Percentiles rank a stretch among this genome's conserved stretches.
Conservation (phyloP, 2,797 vertebrate species). For the Semotilus atromaculatus region DNA sequence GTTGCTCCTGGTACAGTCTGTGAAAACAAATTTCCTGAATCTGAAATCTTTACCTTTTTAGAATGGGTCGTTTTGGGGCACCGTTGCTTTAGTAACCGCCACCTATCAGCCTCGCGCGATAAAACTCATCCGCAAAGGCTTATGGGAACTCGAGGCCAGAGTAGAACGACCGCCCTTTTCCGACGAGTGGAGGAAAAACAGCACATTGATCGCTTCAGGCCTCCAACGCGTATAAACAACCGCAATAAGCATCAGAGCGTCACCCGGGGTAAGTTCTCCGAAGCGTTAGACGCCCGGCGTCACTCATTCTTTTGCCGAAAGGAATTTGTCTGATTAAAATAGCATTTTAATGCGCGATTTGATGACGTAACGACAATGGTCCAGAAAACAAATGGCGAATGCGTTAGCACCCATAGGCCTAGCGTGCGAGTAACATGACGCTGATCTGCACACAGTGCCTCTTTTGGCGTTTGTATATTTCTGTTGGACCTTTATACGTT, state of each 20-base stretch:
- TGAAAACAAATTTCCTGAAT: too few species aligned
- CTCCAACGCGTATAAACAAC: conserved; percentile 66
- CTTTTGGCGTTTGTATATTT: background rate
- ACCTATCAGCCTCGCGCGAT: conserved; percentile 63
- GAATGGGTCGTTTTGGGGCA: background rate
- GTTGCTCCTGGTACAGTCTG: too few species aligned
- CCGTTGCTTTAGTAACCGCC: conserved; percentile 25
- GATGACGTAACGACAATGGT: conserved; percentile 90
- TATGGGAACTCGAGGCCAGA: conserved; percentile 81
- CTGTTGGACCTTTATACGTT: background rate
- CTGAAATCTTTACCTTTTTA: background rate
- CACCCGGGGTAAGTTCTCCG: conserved; percentile 68
- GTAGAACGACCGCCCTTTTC: conserved; percentile 80
- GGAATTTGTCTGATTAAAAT: conserved; percentile 73
- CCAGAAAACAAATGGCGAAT: conserved; percentile 79
- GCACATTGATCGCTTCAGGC: conserved; percentile 67
- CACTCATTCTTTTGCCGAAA: conserved; percentile 39
- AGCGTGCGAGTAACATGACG: conserved; percentile 14
- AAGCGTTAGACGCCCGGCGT: conserved; percentile 24
- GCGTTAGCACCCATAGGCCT: conserved; percentile 69
- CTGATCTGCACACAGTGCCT: background rate
- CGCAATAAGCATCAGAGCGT: conserved; percentile 57
- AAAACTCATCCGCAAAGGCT: conserved; percentile 70
- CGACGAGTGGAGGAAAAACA: conserved; percentile 72
- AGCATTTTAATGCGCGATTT: conserved; percentile 94